Conservation (phyloP, 2,113 vertebrate genomes). For the Glaucomys volans region DNA sequence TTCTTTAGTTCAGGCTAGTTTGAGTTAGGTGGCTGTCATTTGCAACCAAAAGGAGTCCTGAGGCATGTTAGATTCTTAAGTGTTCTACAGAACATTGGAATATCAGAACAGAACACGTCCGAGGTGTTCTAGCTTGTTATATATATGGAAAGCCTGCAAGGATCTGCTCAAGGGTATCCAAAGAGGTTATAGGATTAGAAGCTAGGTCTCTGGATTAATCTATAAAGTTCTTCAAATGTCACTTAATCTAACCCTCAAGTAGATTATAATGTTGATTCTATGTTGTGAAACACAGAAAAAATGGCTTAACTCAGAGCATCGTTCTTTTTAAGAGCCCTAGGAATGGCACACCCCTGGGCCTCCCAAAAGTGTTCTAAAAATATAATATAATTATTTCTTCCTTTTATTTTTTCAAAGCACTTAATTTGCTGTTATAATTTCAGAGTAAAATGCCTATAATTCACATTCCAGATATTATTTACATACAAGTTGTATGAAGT, state of each 20-base stretch:
- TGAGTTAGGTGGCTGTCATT: conserved; percentile 7
- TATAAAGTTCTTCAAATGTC: background rate
- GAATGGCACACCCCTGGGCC: background rate
- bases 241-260: background rate
- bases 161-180: background rate
- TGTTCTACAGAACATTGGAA: background rate
- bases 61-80: background rate
- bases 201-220: background rate
- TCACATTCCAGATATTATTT: background rate
- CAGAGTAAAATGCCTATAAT: background rate
- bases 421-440: conserved; percentile 16
- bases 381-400: background rate
- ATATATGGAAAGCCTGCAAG: background rate
- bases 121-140: background rate
- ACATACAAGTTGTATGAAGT: background rate
- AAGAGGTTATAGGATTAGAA: background rate
- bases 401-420: background rate
- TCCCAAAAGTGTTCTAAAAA: background rate
- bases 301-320: background rate
- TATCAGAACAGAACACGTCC: background rate
- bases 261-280: background rate
- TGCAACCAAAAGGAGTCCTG: background rate
- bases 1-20: background rate
- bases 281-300: background rate
- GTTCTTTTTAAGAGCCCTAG: background rate